These are phyloP conservation scores for Caenorhabditis angaria DNA, from an alignment of 2,888 invertebrate species.

Conservation along the genomic window DNA sequence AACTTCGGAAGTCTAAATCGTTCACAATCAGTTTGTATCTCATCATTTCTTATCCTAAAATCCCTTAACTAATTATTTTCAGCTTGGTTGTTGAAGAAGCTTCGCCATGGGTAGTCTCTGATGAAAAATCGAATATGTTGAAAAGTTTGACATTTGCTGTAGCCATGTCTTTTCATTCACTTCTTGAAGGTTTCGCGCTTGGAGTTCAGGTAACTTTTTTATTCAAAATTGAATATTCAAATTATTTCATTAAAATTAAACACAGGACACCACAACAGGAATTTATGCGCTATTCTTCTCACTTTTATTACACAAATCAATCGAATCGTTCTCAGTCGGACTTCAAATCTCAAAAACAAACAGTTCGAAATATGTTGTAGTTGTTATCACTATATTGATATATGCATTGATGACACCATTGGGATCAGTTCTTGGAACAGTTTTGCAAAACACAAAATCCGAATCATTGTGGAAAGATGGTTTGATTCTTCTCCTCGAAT, in stretches of 20 bases:
- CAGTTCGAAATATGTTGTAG: constrained; percentile 26
- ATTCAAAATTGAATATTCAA: not conserved
- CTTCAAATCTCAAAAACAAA: constrained; percentile 70
- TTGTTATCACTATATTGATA: constrained; percentile 72
- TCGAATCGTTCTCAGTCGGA: constrained; percentile 77
- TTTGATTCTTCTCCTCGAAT: constrained; percentile 62
- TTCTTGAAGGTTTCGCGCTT: constrained; percentile 70
- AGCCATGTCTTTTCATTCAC: constrained; percentile 71
- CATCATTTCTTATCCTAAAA: too few relatives aligned
- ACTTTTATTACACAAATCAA: constrained; percentile 74
- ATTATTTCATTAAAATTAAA: not conserved
- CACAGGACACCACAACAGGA: constrained; percentile 56
- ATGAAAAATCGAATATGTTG: constrained; percentile 50
- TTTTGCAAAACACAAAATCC: constrained; percentile 23
- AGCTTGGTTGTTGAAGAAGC: constrained; percentile 36
- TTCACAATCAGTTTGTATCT: too few relatives aligned
- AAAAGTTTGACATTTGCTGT: constrained; percentile 70
- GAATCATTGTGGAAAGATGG: constrained; percentile 46
- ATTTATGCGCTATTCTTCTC: constrained; percentile 70
- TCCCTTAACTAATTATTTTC: too few relatives aligned
- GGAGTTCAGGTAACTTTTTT: constrained; percentile 63
- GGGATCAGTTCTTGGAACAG: constrained; percentile 74
- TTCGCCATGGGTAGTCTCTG: constrained; percentile 38
- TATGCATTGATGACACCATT: constrained; percentile 80
- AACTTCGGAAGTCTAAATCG: too few relatives aligned